Evolutionary conservation across 1,140 invertebrate species (phyloP).

Genomic region (Wiebesia pumilae): DNA sequence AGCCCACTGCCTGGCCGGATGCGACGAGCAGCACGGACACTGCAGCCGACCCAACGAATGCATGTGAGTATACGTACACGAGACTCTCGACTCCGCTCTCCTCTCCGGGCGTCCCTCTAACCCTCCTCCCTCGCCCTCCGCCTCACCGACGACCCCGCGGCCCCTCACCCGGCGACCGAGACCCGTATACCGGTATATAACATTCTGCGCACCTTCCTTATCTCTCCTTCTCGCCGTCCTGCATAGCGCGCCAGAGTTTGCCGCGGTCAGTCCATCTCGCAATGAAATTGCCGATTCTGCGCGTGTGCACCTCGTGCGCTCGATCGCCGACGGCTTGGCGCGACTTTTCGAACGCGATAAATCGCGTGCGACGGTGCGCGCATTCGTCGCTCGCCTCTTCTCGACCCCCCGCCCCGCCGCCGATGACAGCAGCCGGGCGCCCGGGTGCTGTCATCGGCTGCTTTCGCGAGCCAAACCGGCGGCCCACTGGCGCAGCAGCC

Average conservation of each 20-base stretch:
- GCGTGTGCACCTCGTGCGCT: not conserved
- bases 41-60: constrained; percentile 95
- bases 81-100: not conserved
- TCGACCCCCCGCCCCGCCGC: no score
- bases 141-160: not conserved
- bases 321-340: constrained; percentile 24
- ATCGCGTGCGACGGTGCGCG: no score
- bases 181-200: constrained; percentile 48
- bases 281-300: constrained; percentile 20
- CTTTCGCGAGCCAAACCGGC: not conserved
- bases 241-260: not conserved
- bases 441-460: not conserved
- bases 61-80: constrained; percentile 86
- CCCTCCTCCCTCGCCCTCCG: constrained; percentile 2
- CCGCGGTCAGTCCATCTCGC: not conserved
- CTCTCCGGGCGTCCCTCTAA: not conserved
- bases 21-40: constrained; percentile 90
- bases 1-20: constrained; percentile 94
- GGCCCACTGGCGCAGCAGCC: not conserved
- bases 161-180: not conserved
- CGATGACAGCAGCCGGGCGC: not conserved
- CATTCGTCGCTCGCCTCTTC: no score
- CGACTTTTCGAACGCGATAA: not conserved
- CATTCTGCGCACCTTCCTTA: constrained; percentile 43
- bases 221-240: constrained; percentile 6